Conservation (phyloP, 2,113 vertebrate species). For the Dipodomys merriami region DNA sequence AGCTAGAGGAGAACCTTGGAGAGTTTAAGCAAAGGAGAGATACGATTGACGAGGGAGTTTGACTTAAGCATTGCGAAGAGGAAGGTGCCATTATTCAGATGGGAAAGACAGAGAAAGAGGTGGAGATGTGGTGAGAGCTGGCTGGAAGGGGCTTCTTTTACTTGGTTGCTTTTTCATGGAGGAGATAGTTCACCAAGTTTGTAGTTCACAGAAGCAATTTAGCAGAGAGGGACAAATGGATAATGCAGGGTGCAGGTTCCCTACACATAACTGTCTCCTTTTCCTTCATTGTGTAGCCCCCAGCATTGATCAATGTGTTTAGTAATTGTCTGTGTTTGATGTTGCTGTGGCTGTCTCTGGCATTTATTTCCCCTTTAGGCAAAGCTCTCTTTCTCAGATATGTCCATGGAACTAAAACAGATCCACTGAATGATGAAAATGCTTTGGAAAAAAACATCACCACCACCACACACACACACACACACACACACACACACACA, state of each 20-base stretch:
- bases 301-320: constrained; percentile 65
- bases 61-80: background rate
- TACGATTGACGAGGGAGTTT: background rate
- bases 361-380: constrained; percentile 75
- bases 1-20: background rate
- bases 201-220: background rate
- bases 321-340: constrained; percentile 71
- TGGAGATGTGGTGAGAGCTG: background rate
- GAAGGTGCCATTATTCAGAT: background rate
- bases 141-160: background rate
- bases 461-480: background rate
- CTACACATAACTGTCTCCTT: constrained; percentile 15
- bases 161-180: background rate
- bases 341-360: constrained; percentile 62
- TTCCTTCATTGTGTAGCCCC: constrained; percentile 34
- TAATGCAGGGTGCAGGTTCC: background rate
- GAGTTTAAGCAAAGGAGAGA: background rate
- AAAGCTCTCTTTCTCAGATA: constrained; percentile 66
- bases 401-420: constrained; percentile 56
- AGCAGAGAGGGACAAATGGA: background rate
- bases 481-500: background rate
- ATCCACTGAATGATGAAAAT: constrained; percentile 74
- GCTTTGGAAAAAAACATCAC: background rate
- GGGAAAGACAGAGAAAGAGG: background rate
- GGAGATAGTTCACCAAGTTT: background rate